These are phyloP conservation scores for Apogon talboti DNA, from an alignment of 2,797 vertebrate genomes.

Conservation along the genomic window DNA sequence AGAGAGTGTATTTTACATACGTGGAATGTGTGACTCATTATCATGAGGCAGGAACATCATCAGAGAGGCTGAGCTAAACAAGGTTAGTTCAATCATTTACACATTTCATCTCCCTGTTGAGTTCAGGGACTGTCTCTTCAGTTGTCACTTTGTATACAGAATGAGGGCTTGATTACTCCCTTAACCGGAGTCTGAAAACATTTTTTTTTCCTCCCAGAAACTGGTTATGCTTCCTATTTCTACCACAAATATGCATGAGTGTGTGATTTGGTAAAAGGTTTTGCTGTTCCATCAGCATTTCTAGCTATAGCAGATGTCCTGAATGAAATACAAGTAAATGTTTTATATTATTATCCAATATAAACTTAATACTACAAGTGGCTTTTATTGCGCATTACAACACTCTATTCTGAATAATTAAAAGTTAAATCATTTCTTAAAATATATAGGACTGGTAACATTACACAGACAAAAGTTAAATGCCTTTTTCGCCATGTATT, in stretches of 20 bases:
- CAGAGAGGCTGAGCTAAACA: slow-evolving; percentile 38
- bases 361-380: slow-evolving; percentile 11
- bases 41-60: slow-evolving; percentile 25
- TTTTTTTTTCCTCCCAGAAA: slow-evolving; percentile 22
- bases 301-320: slow-evolving; percentile 18
- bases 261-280: slow-evolving; percentile 4
- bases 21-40: slow-evolving; percentile 65
- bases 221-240: slow-evolving; percentile 13
- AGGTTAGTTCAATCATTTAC: slow-evolving; percentile 61
- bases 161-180: slow-evolving; percentile 19
- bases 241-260: slow-evolving; percentile 9
- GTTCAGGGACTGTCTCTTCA: slow-evolving; percentile 38
- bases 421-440: no score
- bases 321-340: slow-evolving; percentile 10
- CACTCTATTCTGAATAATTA: no score
- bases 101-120: slow-evolving; percentile 36
- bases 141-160: slow-evolving; percentile 63
- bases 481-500: no score
- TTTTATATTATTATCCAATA: slow-evolving; percentile 3
- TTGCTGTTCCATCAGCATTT: slow-evolving; percentile 8
- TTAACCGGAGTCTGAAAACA: slow-evolving; percentile 32
- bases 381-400: background rate
- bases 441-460: no score
- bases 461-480: no score
- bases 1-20: slow-evolving; percentile 54